Evolutionary conservation across 2,888 invertebrate species (phyloP), one percentile per base, ranked within the genome.

Genomic region (Sarcophaga caerulescens): DNA sequence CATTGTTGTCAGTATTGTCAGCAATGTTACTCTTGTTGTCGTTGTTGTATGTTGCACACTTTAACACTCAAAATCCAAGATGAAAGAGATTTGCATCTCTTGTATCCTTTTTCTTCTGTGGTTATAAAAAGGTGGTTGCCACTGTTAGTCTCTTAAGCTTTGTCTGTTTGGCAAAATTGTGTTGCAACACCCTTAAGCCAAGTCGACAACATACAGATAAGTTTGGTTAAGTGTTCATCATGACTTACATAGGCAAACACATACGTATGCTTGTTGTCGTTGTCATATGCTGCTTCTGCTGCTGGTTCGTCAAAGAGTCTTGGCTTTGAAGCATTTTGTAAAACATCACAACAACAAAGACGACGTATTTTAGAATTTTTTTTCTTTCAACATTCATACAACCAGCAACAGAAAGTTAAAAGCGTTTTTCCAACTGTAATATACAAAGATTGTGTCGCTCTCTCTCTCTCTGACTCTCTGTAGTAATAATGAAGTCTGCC

Each of bases 41-140:
- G 68, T 74, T 63, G 66, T 23, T 65, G 65, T 74, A 70, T 77
- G 63, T 73, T 74, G 76, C 71, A 73, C 76, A 81, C 66, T 85
- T 68, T 59, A 77, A 68, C 80, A 81, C 73, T 77, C 77, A 47
- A 77, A 81, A 35, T 35, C 68, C 77, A 73, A 68, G 63, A 63
- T 77, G 60, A 35, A 57, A 47, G 71, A 71, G 35, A 35, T 35
- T 35, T 35, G 35, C 35, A 35, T 35, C 35, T 52, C 52, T 17
- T 52, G 52, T 12, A 14, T 52, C 12, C 52, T 52, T 52, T 52
- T 35, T 35, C 1, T 77, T 14, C 14, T 47, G 52, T 52, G 52
- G 17, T 52, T 52, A 52, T 14, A 52, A 17, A 17, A 52, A 52
- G 52, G 52, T 52, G 14, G 52, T 52, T 52, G 52, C 5, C 14